Base-by-base conservation (phyloP, 2,797 vertebrate genomes). In the Typhlichthys subterraneus region DNA sequence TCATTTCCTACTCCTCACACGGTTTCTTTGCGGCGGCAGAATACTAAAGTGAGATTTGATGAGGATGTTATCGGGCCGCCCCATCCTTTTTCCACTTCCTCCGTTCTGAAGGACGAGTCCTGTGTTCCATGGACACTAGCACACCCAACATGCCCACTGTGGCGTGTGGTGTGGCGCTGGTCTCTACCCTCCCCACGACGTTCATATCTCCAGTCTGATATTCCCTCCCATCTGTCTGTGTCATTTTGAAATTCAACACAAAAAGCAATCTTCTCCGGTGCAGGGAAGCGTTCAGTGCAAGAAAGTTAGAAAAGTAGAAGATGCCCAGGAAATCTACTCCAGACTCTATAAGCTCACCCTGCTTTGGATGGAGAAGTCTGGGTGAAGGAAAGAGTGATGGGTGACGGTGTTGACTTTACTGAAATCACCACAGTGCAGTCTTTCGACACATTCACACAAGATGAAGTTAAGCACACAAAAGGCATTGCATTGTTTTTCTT, bases 11-110 rank as follows among this genome's bases (percentile, higher is more conserved):
- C 83, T 82, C 83, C 76, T 78, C 80, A 57, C 85, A 71, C 81
- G 12, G 70, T 72, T 85, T 75, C 56, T 61, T 84, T 82, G 72
- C 81, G 68, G 74, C 54, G 13, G 69, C 42, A 0, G 81, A 85
- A 89, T 92, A 91, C 91, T 91, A 86, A 89, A 89, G 88, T 82
- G 76, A 79, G 82, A 88, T 87, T 89, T 88, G 85, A 90, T 89
- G 86, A 89, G 85, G 80, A 70, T 14, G 62, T 91, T 92, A 90
- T 90, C 83, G 69, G 74, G 42, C 78, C 69, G 8, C 52, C 45
- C 4, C 62, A 76, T 80, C 84, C 84, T 87, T 89, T 87, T 86
- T 88, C 85, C 84, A 86, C 75, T 82, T 80, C 85, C 80, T 80
- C 74, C 77, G 83, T 69, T 81, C 72, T 71, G 79, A 85, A 88